Base-by-base conservation (phyloP, 2,888 invertebrate species). In the Clanis bilineata region DNA sequence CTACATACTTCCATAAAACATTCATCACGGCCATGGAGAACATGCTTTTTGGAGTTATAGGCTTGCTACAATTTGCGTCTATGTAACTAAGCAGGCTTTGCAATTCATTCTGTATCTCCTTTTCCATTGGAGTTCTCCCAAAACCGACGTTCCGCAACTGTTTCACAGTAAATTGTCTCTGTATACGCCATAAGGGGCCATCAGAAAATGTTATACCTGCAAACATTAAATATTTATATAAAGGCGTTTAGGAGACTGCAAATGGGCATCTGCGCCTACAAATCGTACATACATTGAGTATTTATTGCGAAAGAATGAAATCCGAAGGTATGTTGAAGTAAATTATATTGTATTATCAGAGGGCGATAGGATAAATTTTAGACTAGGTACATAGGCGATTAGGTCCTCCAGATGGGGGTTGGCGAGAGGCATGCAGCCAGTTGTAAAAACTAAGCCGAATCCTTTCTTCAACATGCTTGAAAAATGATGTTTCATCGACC, bases 131-230 rank as follows among this genome's bases (percentile, higher is more conserved):
- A 10, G 90, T 86, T 68, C 93, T 93, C 0, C 95, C 95, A 45
- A 94, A 93, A 0, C 96, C 95, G 28, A 95, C 93, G 61, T 93
- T 92, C 64, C 93, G 93, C 55, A 96, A 79, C 64, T 95, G 94
- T 72, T 93, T 94, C 64, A 95, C 81, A 0, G 95, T 93, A 69
- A 96, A 96, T 66, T 93, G 93, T 56, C 95, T 93, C 65, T 95
- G 95, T 62, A 94, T 93, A 56, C 91, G 90, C 95, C 96, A 96
- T 23, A 93, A 72, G 1, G 86, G 80, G 0, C 96, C 96, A 61
- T 96, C 96, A 1, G 93, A 92, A 69, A 95, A 96, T 1, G 96
- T 93, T 21, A 96, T 92, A 1, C 95, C 95, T 95, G 73, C 32
- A 80, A 78, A 57, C 12, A 25, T 62, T 36, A 51, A 23, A 21